phyloP scores from a whole-genome alignment of 2,888 invertebrate genomes.

The Heliconius ethilla region DNA sequence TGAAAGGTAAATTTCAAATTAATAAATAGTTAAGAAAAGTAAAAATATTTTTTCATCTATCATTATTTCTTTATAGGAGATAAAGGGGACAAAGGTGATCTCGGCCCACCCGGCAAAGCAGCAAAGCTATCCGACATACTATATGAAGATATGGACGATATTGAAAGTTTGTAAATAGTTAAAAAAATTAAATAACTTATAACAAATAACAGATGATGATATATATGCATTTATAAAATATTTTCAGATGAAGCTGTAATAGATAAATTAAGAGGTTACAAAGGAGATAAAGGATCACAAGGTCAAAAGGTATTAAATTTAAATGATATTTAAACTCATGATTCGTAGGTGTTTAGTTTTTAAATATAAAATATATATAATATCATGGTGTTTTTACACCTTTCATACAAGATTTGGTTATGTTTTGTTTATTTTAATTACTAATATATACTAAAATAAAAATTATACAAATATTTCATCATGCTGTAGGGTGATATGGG shows the following conservation, averaged over 20 bases:
- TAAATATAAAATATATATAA: too few species aligned
- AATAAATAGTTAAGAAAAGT: constrained; percentile 37
- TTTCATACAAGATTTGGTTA: too few species aligned
- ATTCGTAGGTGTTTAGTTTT: too few species aligned
- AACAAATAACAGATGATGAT: background rate
- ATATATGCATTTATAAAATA: background rate
- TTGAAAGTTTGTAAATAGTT: constrained; percentile 58
- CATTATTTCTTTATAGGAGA: background rate
- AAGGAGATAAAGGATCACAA: constrained; percentile 58
- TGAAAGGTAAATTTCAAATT: constrained; percentile 83
- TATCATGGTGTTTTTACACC: too few species aligned
- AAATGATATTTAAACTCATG: background rate
- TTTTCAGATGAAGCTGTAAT: constrained; percentile 59
- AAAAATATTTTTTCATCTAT: background rate
- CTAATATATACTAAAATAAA: too few species aligned
- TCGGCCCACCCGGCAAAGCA: constrained; percentile 88
- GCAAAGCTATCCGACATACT: constrained; percentile 81
- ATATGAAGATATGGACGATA: constrained; percentile 54
- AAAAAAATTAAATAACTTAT: background rate
- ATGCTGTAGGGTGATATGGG: constrained; percentile 85
- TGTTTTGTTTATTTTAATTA: too few species aligned
- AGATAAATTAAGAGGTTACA: constrained; percentile 60
- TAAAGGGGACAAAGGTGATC: constrained; percentile 84
- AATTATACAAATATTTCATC: background rate
- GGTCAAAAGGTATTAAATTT: constrained; percentile 57